phyloP scores from a whole-genome alignment of 2,113 vertebrate genomes.

The Corythoichthys haematopterus region DNA sequence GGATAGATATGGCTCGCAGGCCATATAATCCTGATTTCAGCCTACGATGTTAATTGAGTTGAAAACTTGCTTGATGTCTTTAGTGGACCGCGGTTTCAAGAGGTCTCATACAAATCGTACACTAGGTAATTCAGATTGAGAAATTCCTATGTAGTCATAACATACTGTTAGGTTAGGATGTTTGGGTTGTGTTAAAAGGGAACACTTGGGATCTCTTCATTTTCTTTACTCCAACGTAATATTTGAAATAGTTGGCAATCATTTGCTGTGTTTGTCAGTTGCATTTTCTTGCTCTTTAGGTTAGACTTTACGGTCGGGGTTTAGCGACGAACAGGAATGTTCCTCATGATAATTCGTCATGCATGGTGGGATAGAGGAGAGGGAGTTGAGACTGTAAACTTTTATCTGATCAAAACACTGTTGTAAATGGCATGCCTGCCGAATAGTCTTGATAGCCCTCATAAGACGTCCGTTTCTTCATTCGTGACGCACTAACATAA shows the following conservation, averaged over 20 bases:
- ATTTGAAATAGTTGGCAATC: constrained; percentile 15
- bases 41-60: not conserved
- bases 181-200: not conserved
- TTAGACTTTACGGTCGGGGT: constrained; percentile 53
- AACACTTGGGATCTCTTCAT: constrained; percentile 6
- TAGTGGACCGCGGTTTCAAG: not conserved
- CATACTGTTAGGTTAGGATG: constrained; percentile 11
- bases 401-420: constrained; percentile 68
- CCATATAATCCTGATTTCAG: not conserved
- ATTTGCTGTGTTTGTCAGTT: constrained; percentile 22
- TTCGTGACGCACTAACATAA: constrained; percentile 21
- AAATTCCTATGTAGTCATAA: constrained; percentile 27
- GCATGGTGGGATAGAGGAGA: constrained; percentile 38
- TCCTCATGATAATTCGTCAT: constrained; percentile 52
- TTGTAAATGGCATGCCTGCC: constrained; percentile 40
- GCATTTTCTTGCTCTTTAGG: constrained; percentile 26
- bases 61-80: not conserved
- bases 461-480: constrained; percentile 35
- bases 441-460: constrained; percentile 38
- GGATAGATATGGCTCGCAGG: not conserved
- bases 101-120: not conserved
- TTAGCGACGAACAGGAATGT: constrained; percentile 71
- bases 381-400: constrained; percentile 17
- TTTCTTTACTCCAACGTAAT: not conserved
- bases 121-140: not conserved